Evolutionary conservation across 2,113 vertebrate genomes (phyloP).

Genomic region (Corythornis cristatus): DNA sequence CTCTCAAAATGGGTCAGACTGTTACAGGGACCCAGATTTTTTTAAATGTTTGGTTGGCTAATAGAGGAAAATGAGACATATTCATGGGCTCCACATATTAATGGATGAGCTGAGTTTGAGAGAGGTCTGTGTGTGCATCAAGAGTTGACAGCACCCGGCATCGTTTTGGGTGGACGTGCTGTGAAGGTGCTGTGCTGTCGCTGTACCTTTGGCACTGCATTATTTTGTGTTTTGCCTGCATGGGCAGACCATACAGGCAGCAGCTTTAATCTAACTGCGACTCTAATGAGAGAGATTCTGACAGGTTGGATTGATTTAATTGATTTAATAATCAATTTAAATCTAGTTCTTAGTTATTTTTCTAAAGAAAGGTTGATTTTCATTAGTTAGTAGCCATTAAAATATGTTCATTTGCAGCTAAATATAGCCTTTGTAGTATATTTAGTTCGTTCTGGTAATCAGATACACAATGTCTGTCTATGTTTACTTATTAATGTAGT

Average conservation of each 20-base stretch:
- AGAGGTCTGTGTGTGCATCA: background rate
- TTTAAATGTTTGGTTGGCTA: background rate
- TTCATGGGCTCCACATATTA: background rate
- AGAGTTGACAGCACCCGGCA: background rate
- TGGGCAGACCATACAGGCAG: background rate
- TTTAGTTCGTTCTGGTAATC: constrained; percentile 11
- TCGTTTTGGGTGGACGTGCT: background rate
- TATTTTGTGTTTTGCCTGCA: background rate
- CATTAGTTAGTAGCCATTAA: constrained; percentile 14
- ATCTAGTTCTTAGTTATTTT: constrained; percentile 46
- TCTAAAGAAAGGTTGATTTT: constrained; percentile 35
- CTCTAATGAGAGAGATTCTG: background rate
- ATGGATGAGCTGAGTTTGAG: background rate
- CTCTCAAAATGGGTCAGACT: background rate
- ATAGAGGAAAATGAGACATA: background rate
- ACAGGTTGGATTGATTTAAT: constrained; percentile 39
- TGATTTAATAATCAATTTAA: constrained; percentile 50
- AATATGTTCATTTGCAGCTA: constrained; percentile 19
- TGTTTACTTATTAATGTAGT: background rate
- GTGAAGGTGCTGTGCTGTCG: background rate
- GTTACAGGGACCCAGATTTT: background rate
- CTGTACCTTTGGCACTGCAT: background rate
- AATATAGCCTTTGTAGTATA: constrained; percentile 1
- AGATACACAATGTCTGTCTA: background rate
- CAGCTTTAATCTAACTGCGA: background rate